A percentile compares a stretch with the other conserved stretches of the same genome.
Evolutionary conservation across 92 coral and sea anemone genomes (phyloP).

Genomic region (Epizoanthus ramosus): DNA sequence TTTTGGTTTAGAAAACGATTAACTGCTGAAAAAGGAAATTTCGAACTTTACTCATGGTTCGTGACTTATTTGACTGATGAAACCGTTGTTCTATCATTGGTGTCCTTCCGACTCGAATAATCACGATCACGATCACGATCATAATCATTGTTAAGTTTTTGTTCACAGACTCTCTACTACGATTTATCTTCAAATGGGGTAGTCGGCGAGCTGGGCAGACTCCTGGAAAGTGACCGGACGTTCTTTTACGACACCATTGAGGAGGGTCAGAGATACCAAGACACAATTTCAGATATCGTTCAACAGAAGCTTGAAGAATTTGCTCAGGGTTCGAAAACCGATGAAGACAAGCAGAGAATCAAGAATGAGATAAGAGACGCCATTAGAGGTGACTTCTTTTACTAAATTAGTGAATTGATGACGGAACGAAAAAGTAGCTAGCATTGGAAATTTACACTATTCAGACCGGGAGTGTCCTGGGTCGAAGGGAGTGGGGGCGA

Average conservation of each 20-base stretch:
- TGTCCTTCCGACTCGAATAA: too few relatives aligned
- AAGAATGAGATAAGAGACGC: slow-evolving; percentile 49
- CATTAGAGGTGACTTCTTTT: slow-evolving; percentile 31
- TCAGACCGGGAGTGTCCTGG: too few relatives aligned
- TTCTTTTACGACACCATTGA: slow-evolving; percentile 42
- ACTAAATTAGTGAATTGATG: not conserved
- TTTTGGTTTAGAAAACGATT: too few relatives aligned
- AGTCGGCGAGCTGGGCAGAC: slow-evolving; percentile 45
- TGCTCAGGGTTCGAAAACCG: slow-evolving; percentile 27
- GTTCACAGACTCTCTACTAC: slow-evolving; percentile 42
- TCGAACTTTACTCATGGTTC: too few relatives aligned
- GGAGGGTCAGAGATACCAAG: slow-evolving; percentile 48
- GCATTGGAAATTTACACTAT: too few relatives aligned
- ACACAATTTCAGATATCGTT: slow-evolving; percentile 30
- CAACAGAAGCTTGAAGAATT: slow-evolving; percentile 45
- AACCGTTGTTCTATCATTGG: too few relatives aligned
- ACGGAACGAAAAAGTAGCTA: too few relatives aligned
- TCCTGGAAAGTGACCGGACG: slow-evolving; percentile 52
- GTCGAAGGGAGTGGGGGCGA: too few relatives aligned
- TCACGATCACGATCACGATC: too few relatives aligned
- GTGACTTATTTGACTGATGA: too few relatives aligned
- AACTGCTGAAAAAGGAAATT: too few relatives aligned
- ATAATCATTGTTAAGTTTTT: not conserved
- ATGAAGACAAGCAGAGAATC: slow-evolving; percentile 43
- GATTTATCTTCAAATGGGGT: slow-evolving; percentile 40